Evolutionary conservation across 2,113 vertebrate species (phyloP).

Genomic region (Sylvietta virens): DNA sequence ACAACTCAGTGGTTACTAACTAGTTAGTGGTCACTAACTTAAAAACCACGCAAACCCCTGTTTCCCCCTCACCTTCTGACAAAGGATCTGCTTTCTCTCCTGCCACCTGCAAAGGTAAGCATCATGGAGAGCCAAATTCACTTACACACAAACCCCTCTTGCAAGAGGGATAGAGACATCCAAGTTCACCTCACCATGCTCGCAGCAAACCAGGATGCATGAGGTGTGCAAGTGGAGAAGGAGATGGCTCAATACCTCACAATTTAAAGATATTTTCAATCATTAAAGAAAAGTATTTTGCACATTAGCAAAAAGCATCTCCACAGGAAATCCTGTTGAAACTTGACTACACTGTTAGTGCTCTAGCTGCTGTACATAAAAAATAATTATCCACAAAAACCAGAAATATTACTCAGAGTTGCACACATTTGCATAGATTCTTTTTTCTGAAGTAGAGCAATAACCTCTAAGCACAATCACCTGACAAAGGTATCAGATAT

Average conservation of each 20-base stretch:
- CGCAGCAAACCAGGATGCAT: neutral
- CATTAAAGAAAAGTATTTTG: neutral
- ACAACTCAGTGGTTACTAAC: neutral
- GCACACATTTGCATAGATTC: rapidly evolving
- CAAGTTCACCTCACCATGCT: neutral
- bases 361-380: rapidly evolving
- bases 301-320: neutral
- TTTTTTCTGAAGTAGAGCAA: neutral
- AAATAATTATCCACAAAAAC: no score
- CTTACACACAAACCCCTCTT: neutral
- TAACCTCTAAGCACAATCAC: neutral
- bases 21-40: neutral
- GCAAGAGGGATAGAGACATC: no score
- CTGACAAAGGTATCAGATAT: neutral
- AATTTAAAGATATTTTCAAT: neutral
- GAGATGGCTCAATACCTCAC: neutral
- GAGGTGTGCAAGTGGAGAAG: rapidly evolving
- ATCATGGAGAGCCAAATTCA: neutral
- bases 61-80: neutral
- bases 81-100: neutral
- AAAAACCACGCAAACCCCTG: neutral
- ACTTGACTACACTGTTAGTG: neutral
- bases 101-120: neutral
- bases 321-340: neutral
- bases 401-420: neutral